Evolutionary conservation across 2,888 invertebrate species (phyloP), one percentile per base, ranked within the genome.

Genomic region (Drosophila nr. fundita): DNA sequence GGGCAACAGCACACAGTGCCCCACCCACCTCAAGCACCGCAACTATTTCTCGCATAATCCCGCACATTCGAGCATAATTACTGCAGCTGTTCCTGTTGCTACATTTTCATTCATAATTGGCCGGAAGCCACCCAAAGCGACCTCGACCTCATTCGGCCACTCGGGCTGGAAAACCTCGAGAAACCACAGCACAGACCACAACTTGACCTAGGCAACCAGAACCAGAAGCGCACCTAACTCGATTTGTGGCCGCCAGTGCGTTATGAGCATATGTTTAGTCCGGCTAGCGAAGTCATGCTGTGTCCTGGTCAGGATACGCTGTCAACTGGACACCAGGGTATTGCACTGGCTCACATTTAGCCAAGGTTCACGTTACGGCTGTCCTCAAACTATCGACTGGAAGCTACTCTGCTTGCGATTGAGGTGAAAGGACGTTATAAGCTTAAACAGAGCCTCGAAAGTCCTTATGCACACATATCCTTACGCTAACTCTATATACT

Each of bases 31-130:
- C 32, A 24, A 49, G 2, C 7, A 50, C 18, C 40, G 13, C 42
- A 58, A 30, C 40, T 36, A 59, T 49, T 42, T 54, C 53, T 58
- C 58, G 32, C 48, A 42, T 38, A 48, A 32, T 60, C 24, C 38
- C 10, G 42, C 65, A 54, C 15, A 42, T 32, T 30, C 32, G 32
- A 53, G 18, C 34, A 53, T 48, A 62, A 52, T 55, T 63, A 58
- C 68, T 64, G 52, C 73, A 59, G 73, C 52, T 53, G 65, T 64
- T 52, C 68, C 65, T 69, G 40, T 57, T 42, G 42, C 40, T 82
- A 80, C 68, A 82, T 82, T 86, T 45, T 78, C 89, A 87, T 87
- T 87, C 89, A 87, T 89, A 87, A 89, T 89, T 87, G 82, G 74
- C 73, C 73, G 74, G 70, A 80, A 85, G 73, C 78, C 65, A 54